Base-by-base conservation (phyloP, 2,888 invertebrate species). In the Amiota communis region DNA sequence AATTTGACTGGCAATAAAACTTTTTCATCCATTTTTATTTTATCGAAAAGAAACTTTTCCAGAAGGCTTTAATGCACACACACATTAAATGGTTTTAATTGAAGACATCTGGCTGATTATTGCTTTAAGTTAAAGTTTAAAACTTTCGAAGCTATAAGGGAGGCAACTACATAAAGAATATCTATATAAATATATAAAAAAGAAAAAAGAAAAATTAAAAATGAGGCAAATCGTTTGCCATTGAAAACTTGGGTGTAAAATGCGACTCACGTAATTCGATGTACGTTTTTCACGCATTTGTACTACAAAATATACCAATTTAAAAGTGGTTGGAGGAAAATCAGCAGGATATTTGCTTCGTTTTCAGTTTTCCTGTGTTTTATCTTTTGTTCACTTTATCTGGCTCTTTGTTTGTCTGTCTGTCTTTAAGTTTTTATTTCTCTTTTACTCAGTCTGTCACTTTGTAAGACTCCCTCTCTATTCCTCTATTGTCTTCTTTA, bases 71-170 rank as follows among this genome's bases (percentile, higher is more conserved):
- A 59, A 68, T 68, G 53, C 51, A 23, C 23, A 53, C 51, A 23
- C 23, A 68, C 67, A 68, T 68, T 68, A 51, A 68, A 51, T 17
- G 23, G 51, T 78, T 81, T 85, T 85, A 83, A 83, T 84, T 84
- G 83, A 83, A 72, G 76, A 73, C 82, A 78, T 78, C 75, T 81
- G 81, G 75, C 77, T 80, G 83, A 85, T 84, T 84, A 83, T 81
- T 78, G 69, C 57, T 36, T 36, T 36, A 6, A 36, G 36, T 36
- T 36, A 6, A 36, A 36, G 36, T 36, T 36, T 36, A 36, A 36
- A 36, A 36, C 36, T 36, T 36, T 36, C 36, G 6, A 36, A 36
- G 36, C 36, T 36, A 36, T 36, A 6, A 36, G 8, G 36, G 36
- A 6, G 36, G 36, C 6, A 36, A 36, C 36, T 36, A 36, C 36